Evolutionary conservation across 2,797 vertebrate species (phyloP).

Genomic region (Austrolebias charrua): DNA sequence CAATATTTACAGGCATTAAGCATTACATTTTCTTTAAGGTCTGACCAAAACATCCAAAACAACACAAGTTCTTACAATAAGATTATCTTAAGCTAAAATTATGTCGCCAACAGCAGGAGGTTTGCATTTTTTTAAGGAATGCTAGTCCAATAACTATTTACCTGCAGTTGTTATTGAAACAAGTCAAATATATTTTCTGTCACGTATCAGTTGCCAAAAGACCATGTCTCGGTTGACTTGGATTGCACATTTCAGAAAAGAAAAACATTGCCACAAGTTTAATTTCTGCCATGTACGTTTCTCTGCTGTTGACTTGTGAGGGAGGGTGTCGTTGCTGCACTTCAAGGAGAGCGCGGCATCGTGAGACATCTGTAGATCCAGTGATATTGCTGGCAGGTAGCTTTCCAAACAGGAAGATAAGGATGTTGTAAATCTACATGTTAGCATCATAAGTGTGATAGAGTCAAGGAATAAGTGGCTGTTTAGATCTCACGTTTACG

Average conservation of each 20-base stretch:
- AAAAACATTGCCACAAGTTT: slow-evolving; percentile 15
- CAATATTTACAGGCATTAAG: too few species aligned
- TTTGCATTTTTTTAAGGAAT: too few species aligned
- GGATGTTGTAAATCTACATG: slow-evolving; percentile 32
- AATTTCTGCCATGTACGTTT: slow-evolving; percentile 37
- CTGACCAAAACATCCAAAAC: too few species aligned
- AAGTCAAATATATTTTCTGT: slow-evolving; percentile 34
- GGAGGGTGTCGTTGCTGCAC: slow-evolving; percentile 35
- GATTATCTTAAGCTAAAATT: too few species aligned
- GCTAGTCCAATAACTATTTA: too few species aligned
- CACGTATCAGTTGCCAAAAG: slow-evolving; percentile 14
- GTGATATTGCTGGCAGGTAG: slow-evolving; percentile 45
- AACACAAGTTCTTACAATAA: too few species aligned
- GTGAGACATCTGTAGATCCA: slow-evolving; percentile 35
- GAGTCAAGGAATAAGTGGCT: slow-evolving; percentile 15
- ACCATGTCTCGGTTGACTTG: slow-evolving; percentile 21
- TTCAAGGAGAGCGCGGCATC: slow-evolving; percentile 40
- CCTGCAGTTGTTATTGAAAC: slow-evolving; percentile 26
- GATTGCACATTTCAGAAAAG: slow-evolving; percentile 40
- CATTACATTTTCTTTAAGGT: too few species aligned
- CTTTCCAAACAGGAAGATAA: slow-evolving; percentile 37
- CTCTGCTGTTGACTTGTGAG: slow-evolving; percentile 31
- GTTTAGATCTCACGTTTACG: slow-evolving; percentile 30
- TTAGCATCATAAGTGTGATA: slow-evolving; percentile 29
- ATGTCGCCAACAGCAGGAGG: too few species aligned